Evolutionary conservation across 2,113 vertebrate genomes (phyloP), one percentile per base, ranked within the genome.

Genomic region (Rallus limicola): DNA sequence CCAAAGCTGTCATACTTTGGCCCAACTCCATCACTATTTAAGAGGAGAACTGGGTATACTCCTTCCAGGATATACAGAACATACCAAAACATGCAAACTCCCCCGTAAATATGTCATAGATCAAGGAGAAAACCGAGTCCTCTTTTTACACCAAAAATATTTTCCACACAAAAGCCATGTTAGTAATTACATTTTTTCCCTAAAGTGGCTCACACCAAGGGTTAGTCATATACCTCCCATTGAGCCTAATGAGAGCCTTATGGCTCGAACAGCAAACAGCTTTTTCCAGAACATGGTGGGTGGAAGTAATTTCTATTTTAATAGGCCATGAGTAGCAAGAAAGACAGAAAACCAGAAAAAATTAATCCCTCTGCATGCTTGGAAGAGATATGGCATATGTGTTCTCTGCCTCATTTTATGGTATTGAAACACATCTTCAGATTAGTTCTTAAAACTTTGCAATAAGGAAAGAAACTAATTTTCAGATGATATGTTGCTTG

Each of bases 271-370:
- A 83, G 91, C 48, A 90, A 76, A 94, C 78, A 71, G 89, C 72
- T 91, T 87, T 93, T 95, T 92, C 92, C 76, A 97, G 95, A 95
- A 97, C 82, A 91, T 78, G 62, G 92, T 97, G 96, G 93, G 91
- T 89, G 93, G 92, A 92, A 93, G 65, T 50, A 83, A 86, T 82
- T 96, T 94, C 88, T 96, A 92, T 94, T 96, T 95, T 83, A 95
- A 95, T 72, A 83, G 79, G 67, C 69, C 67, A 63, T 88, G 82
- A 94, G 82, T 75, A 81, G 91, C 0, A 1, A 91, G 55, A 95
- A 91, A 92, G 71, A 80, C n/a, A 83, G 70, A 95, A 95, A 86
- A 79, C 5, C 31, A 82, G 34, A 44, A 85, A 88, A 79, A 5
- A 3, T 3, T 36, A 80, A 38, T 52, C 33, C 26, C 67, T 20